Conservation (phyloP, 2,797 vertebrate species). For the Pangasius sanitwongsei region DNA sequence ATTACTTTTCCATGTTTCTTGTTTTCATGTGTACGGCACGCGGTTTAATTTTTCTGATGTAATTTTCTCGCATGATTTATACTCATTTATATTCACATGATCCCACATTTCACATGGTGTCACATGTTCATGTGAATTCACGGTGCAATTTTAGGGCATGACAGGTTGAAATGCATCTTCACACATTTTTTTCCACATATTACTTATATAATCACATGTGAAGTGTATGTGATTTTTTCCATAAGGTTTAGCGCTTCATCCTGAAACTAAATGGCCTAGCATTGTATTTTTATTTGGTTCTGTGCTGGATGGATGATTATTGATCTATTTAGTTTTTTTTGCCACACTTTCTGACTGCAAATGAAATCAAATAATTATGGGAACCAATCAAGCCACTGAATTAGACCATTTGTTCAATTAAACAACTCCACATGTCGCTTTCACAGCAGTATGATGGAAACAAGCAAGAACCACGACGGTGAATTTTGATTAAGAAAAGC, state of each 20-base stretch:
- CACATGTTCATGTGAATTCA: not conserved
- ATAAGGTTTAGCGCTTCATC: not conserved
- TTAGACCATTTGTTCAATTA: constrained; percentile 70
- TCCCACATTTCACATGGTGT: not conserved
- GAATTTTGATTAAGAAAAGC: constrained; percentile 69
- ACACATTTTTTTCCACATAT: not conserved
- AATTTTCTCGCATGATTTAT: not conserved
- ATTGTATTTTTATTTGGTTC: not conserved
- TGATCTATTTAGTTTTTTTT: not conserved
- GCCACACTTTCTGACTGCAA: not conserved
- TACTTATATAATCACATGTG: not conserved
- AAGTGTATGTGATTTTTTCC: not conserved
- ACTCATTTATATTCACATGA: not conserved
- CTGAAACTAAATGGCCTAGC: not conserved
- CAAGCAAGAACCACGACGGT: constrained; percentile 57
- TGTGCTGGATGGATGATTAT: not conserved
- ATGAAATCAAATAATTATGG: constrained; percentile 49
- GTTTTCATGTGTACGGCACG: not conserved
- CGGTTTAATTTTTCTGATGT: not conserved
- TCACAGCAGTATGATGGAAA: constrained; percentile 61
- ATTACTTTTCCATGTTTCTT: fast-evolving
- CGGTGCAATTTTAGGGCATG: not conserved
- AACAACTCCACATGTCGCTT: constrained; percentile 67
- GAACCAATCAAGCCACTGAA: constrained; percentile 62
- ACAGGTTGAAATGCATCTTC: not conserved